A percentile compares a stretch with the other conserved stretches of the same genome.
Evolutionary conservation across 2,113 vertebrate genomes (phyloP).

Genomic region (Laticauda laticaudata): DNA sequence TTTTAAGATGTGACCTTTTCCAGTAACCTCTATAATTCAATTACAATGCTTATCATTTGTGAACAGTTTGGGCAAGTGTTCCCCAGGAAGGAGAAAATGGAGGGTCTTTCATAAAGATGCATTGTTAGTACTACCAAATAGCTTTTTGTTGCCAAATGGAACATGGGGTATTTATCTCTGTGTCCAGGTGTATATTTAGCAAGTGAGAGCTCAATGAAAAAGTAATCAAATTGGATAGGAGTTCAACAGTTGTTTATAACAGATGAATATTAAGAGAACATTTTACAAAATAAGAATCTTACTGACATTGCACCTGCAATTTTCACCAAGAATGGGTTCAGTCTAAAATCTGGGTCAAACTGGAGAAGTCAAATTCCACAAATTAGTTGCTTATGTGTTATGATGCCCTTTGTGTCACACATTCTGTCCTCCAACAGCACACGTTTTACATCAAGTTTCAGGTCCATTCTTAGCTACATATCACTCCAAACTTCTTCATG

Average conservation of each 20-base stretch:
- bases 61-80: background rate
- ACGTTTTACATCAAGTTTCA: background rate
- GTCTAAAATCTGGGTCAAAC: background rate
- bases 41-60: slow-evolving; percentile 29
- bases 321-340: background rate
- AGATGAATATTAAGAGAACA: background rate
- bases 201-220: background rate
- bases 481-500: background rate
- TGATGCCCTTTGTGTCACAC: background rate
- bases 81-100: background rate
- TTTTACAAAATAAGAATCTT: background rate
- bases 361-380: background rate
- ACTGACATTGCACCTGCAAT: background rate
- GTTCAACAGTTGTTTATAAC: background rate
- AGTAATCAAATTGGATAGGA: background rate
- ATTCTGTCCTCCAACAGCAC: background rate
- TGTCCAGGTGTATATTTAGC: background rate
- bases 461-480: background rate
- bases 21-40: background rate
- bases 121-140: background rate
- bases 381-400: background rate
- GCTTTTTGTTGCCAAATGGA: background rate
- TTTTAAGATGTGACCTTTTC: slow-evolving; percentile 18
- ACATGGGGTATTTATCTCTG: background rate
- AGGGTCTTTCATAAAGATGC: background rate